A percentile compares a stretch with the other conserved stretches of the same genome.
These are phyloP conservation scores for Rhagoletis pomonella DNA, from an alignment of 1,140 invertebrate species.

Conservation along the genomic window DNA sequence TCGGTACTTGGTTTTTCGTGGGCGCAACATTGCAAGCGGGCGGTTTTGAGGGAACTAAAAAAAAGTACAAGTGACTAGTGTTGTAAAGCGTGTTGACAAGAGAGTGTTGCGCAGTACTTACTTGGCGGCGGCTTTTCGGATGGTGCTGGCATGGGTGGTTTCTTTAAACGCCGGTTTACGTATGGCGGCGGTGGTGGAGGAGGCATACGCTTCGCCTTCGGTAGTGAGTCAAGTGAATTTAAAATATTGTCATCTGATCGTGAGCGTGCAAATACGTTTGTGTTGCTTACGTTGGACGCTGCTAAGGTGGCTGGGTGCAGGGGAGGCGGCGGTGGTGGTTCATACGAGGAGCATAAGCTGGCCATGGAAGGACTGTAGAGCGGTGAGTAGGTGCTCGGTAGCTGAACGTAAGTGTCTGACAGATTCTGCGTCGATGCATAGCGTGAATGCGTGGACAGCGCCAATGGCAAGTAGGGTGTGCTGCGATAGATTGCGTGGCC, in stretches of 20 bases:
- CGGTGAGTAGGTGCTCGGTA: constrained; percentile 77
- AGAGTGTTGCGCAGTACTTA: constrained; percentile 58
- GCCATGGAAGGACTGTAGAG: constrained; percentile 78
- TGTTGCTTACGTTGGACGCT: constrained; percentile 73
- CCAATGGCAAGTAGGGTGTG: constrained; percentile 83
- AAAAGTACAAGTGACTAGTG: not conserved
- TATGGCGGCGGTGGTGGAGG: constrained; percentile 82
- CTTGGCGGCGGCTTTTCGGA: constrained; percentile 72
- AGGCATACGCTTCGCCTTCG: constrained; percentile 80
- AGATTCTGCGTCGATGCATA: constrained; percentile 86
- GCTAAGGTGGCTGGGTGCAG: constrained; percentile 75
- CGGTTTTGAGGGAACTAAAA: constrained; percentile 69
- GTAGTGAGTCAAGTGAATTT: constrained; percentile 78
- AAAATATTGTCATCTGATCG: constrained; percentile 87
- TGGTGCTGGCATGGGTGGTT: constrained; percentile 71
- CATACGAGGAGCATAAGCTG: constrained; percentile 76
- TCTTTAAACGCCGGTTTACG: constrained; percentile 68
- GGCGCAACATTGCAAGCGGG: constrained; percentile 50
- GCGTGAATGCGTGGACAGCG: constrained; percentile 79
- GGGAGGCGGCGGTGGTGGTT: constrained; percentile 76
- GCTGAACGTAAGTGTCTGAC: constrained; percentile 81
- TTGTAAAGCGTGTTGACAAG: not conserved
- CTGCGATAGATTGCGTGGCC: constrained; percentile 85
- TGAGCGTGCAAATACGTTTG: constrained; percentile 78
- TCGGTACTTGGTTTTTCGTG: constrained; percentile 56